Conservation (phyloP, 1,140 invertebrate genomes). For the Aradophagus sp. region DNA sequence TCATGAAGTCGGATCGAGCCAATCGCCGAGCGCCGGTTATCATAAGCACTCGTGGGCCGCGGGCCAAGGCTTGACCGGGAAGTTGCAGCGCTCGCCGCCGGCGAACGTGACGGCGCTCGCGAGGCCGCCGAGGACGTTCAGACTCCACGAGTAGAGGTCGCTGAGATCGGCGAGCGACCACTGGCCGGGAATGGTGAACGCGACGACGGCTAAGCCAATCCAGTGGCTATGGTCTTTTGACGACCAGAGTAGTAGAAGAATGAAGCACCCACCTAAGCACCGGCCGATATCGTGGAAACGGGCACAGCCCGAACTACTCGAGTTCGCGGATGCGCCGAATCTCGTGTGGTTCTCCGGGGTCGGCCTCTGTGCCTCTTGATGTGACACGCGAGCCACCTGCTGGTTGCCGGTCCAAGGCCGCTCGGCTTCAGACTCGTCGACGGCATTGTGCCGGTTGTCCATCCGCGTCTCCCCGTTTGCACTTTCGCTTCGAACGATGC, state of each 20-base stretch:
- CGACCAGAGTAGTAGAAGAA: constrained; percentile 67
- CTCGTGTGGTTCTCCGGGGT: constrained; percentile 68
- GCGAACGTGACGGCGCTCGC: constrained; percentile 8
- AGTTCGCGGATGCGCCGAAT: constrained; percentile 5
- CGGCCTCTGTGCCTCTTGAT: constrained; percentile 67
- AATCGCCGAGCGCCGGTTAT: constrained; percentile 30
- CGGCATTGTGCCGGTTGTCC: constrained; percentile 58
- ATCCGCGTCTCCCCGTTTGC: constrained; percentile 42
- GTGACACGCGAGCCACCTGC: constrained; percentile 67
- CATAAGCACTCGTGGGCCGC: constrained; percentile 29
- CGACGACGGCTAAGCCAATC: constrained; percentile 28
- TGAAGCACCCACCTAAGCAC: constrained; percentile 73
- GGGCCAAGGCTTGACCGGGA: constrained; percentile 14
- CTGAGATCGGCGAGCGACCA: constrained; percentile 16
- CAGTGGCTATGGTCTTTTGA: constrained; percentile 37
- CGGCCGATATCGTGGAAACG: constrained; percentile 56
- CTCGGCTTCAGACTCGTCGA: constrained; percentile 63
- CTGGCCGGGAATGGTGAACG: constrained; percentile 19
- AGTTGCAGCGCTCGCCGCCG: constrained; percentile 11
- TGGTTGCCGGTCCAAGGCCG: constrained; percentile 66
- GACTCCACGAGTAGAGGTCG: constrained; percentile 23
- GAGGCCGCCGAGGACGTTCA: constrained; percentile 6
- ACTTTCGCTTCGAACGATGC: constrained; percentile 31
- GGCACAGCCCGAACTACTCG: constrained; percentile 55
- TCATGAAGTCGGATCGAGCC: constrained; percentile 17